A percentile compares a stretch with the other conserved stretches of the same genome.
Conservation (phyloP, 2,797 vertebrate species). For the Sebastes vulpes region DNA sequence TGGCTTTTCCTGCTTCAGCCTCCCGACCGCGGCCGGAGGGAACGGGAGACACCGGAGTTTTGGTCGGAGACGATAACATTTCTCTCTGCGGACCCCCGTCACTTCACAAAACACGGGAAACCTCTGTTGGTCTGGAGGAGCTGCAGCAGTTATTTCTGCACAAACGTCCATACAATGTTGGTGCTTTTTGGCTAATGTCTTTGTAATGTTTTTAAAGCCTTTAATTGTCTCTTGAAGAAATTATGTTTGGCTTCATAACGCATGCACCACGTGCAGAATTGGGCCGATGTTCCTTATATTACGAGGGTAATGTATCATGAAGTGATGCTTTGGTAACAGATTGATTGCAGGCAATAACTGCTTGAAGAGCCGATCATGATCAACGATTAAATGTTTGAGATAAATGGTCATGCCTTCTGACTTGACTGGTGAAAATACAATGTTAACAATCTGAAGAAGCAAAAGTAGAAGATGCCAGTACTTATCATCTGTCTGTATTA, state of each 20-base stretch:
- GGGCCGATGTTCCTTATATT: slow-evolving; percentile 8
- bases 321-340: slow-evolving; percentile 39
- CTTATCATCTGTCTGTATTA: slow-evolving; percentile 24
- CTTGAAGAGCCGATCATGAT: slow-evolving; percentile 42
- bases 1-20: too few relatives aligned
- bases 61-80: too few relatives aligned
- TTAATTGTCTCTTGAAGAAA: background rate
- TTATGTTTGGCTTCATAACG: background rate
- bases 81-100: too few relatives aligned
- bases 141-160: too few relatives aligned
- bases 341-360: slow-evolving; percentile 27
- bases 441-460: slow-evolving; percentile 41
- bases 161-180: background rate
- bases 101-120: too few relatives aligned
- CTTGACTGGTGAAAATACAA: slow-evolving; percentile 40
- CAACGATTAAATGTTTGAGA: slow-evolving; percentile 48
- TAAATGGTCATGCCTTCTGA: slow-evolving; percentile 37
- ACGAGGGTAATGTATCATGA: slow-evolving; percentile 26
- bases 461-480: slow-evolving; percentile 33
- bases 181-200: background rate
- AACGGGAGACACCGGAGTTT: too few relatives aligned
- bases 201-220: background rate
- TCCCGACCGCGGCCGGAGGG: too few relatives aligned
- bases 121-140: too few relatives aligned
- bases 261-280: background rate